Base-by-base conservation (phyloP, 1,140 invertebrate species). In the Arctopsyche grandis region DNA sequence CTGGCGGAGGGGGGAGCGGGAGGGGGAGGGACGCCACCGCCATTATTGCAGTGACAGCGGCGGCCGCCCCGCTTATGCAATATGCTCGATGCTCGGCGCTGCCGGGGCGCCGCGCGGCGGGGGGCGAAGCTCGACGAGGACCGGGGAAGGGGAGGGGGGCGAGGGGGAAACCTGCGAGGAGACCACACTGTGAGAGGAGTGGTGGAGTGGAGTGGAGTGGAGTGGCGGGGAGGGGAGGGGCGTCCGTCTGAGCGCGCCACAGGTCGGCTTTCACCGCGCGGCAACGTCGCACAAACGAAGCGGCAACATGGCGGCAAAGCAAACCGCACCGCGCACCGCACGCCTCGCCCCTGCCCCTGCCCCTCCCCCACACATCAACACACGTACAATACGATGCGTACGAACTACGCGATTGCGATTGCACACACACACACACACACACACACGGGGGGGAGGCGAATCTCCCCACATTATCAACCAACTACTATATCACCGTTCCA, bases 211-310 rank as follows among this genome's bases (percentile, higher is more conserved):
- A n/a, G n/a, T n/a, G n/a, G n/a, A n/a, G n/a, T n/a, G n/a, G n/a
- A n/a, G n/a, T n/a, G n/a, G n/a, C n/a, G n/a, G n/a, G n/a, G n/a
- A n/a, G n/a, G n/a, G n/a, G n/a, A n/a, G n/a, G n/a, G n/a, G n/a
- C n/a, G n/a, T n/a, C n/a, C n/a, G n/a, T n/a, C n/a, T n/a, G n/a
- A n/a, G 16, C 48, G 44, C 29, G 29, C 48, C 70, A 83, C 83
- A 85, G 77, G 84, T 85, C 86, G 85, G 86, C 87, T 87, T 87
- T 87, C 86, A 87, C 87, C 85, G 52, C 44, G 22, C 48, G 74
- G 63, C 63, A 66, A 66, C 63, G 63, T 22, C 63, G 63, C 58
- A 60, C 29, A 19, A 9, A 60, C 21, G 7, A 22, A 19, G 63
- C 21, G 63, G 63, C 63, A 66, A 66, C 63, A 66, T 66, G 63